Evolutionary conservation across 2,113 vertebrate genomes (phyloP).

Genomic region (Aix galericulata): DNA sequence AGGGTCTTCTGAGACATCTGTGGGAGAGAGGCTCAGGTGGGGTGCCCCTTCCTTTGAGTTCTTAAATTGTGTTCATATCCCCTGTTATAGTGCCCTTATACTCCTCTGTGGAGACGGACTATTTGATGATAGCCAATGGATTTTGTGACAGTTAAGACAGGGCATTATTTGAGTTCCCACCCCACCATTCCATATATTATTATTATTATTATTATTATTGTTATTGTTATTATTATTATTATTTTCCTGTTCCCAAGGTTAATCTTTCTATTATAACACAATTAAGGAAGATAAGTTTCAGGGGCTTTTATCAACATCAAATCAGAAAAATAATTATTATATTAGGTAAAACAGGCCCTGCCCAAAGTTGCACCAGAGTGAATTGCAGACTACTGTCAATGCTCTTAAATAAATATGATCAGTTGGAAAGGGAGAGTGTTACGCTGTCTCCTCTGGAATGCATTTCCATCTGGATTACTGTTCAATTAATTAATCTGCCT

Average conservation of each 20-base stretch:
- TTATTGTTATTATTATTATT: no score
- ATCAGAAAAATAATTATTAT: not conserved
- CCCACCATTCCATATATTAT: not conserved
- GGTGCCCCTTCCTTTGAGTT: not conserved
- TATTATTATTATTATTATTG: no score
- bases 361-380: conserved; percentile 36
- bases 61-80: not conserved
- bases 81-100: not conserved
- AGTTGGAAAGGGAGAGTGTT: conserved; percentile 26
- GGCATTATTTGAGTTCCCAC: not conserved
- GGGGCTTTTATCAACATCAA: conserved; percentile 16
- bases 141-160: not conserved
- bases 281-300: conserved; percentile 50
- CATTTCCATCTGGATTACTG: conserved; percentile 22
- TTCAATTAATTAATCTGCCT: conserved; percentile 52
- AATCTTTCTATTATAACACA: conserved; percentile 25
- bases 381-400: conserved; percentile 35
- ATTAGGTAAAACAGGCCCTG: conserved; percentile 41
- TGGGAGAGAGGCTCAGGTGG: not conserved
- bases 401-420: conserved; percentile 53
- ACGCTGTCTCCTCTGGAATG: not conserved
- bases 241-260: not conserved
- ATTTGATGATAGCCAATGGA: not conserved
- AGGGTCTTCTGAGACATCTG: not conserved
- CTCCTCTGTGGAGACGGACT: not conserved